These are phyloP conservation scores for Myotis vivesi DNA, from an alignment of 2,797 vertebrate genomes.

Conservation along the genomic window DNA sequence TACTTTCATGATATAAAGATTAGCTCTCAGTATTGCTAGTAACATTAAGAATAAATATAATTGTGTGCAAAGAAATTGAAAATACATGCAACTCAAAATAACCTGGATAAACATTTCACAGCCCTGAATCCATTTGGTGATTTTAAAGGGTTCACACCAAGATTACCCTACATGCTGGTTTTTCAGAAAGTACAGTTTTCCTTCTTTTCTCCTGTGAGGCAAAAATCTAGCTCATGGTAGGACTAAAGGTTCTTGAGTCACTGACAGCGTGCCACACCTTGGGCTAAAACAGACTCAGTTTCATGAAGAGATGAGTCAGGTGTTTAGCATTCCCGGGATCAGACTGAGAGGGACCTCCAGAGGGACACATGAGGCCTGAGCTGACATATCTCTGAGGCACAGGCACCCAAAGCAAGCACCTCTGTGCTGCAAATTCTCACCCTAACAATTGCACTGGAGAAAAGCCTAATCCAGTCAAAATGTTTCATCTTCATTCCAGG, in stretches of 20 bases:
- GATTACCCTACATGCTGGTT: not conserved
- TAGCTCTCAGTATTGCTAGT: not conserved
- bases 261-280: not conserved
- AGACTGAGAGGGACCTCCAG: not conserved
- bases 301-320: slow-evolving; percentile 11
- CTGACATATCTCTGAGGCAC: not conserved
- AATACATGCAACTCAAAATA: slow-evolving; percentile 13
- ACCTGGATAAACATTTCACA: not conserved
- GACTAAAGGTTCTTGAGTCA: not conserved
- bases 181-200: not conserved
- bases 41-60: slow-evolving; percentile 38
- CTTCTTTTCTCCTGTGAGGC: not conserved
- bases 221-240: not conserved
- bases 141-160: slow-evolving; percentile 31
- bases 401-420: not conserved
- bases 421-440: not conserved
- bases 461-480: not conserved
- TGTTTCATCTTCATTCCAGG: not conserved
- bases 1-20: not conserved
- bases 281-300: not conserved
- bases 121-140: not conserved
- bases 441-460: not conserved
- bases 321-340: not conserved
- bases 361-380: not conserved
- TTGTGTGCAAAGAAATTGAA: not conserved